phyloP scores from a whole-genome alignment of 2,113 vertebrate genomes.

The Verasper variegatus region DNA sequence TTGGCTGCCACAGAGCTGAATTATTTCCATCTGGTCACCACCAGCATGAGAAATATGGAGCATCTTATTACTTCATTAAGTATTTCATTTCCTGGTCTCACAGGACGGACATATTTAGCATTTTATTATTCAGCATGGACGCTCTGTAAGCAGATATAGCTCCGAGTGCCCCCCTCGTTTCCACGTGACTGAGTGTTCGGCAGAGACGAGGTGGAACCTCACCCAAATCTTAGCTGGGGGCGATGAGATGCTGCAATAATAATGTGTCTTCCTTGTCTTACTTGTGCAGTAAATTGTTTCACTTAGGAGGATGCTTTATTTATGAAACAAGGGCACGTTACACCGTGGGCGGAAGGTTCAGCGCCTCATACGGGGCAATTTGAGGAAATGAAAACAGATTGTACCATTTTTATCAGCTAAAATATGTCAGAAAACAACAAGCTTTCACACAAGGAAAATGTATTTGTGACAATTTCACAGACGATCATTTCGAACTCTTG shows the following conservation, averaged over 20 bases:
- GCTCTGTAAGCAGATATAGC: constrained; percentile 44
- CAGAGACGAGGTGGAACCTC: constrained; percentile 33
- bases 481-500: constrained; percentile 21
- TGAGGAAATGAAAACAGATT: constrained; percentile 45
- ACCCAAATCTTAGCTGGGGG: constrained; percentile 55
- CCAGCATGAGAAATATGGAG: constrained; percentile 34
- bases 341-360: constrained; percentile 34
- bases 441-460: not conserved
- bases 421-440: constrained; percentile 12
- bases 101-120: constrained; percentile 49
- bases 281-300: constrained; percentile 47
- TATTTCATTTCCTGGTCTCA: constrained; percentile 43
- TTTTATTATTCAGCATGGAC: constrained; percentile 48
- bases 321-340: constrained; percentile 42
- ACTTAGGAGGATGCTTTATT: constrained; percentile 66
- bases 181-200: not conserved
- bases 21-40: constrained; percentile 21
- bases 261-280: constrained; percentile 31
- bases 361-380: constrained; percentile 38
- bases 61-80: constrained; percentile 60
- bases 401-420: not conserved
- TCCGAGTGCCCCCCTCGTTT: constrained; percentile 21
- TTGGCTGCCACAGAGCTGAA: not conserved
- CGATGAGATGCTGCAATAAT: constrained; percentile 38
- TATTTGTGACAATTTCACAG: constrained; percentile 5